A percentile compares a stretch with the other conserved stretches of the same genome.
Evolutionary conservation across 2,888 invertebrate species (phyloP).

Genomic region (Drosophila vallismaia): DNA sequence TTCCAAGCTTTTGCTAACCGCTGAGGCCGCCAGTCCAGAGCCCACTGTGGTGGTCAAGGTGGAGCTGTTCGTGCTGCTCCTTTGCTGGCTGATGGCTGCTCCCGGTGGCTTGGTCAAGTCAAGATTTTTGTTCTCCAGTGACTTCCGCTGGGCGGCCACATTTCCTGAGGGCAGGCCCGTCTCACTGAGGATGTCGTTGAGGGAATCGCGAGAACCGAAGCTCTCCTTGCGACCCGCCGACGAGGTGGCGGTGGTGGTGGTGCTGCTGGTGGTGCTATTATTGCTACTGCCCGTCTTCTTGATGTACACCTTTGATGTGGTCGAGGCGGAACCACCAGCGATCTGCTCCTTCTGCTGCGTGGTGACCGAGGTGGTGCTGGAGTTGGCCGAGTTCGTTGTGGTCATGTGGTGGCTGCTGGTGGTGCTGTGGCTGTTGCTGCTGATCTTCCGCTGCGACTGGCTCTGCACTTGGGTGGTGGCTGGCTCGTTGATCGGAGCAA

Average conservation of each 20-base stretch:
- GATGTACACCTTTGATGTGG: constrained; percentile 72
- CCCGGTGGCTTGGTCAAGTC: constrained; percentile 78
- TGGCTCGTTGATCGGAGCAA: constrained; percentile 79
- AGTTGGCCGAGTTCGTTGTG: constrained; percentile 62
- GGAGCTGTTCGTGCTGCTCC: constrained; percentile 53
- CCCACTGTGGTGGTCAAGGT: constrained; percentile 46
- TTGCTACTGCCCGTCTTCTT: constrained; percentile 69
- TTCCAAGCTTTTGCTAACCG: constrained; percentile 81
- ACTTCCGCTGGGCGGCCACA: constrained; percentile 86
- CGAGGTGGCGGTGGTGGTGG: constrained; percentile 80
- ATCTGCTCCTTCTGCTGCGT: constrained; percentile 39
- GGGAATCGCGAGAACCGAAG: constrained; percentile 83
- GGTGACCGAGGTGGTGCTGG: constrained; percentile 48
- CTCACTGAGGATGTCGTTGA: constrained; percentile 83
- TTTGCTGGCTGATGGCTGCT: constrained; percentile 53
- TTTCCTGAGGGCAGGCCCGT: constrained; percentile 83
- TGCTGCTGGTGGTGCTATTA: constrained; percentile 28
- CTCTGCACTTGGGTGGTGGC: constrained; percentile 49
- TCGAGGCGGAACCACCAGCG: constrained; percentile 51
- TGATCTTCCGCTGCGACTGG: constrained; percentile 53
- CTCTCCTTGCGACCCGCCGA: constrained; percentile 82
- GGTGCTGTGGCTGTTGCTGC: constrained; percentile 66
- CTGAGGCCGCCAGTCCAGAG: constrained; percentile 48
- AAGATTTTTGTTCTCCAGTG: constrained; percentile 84
- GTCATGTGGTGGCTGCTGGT: constrained; percentile 66